Base-by-base conservation (phyloP, 2,888 invertebrate species). In the Masnerella sp. region DNA sequence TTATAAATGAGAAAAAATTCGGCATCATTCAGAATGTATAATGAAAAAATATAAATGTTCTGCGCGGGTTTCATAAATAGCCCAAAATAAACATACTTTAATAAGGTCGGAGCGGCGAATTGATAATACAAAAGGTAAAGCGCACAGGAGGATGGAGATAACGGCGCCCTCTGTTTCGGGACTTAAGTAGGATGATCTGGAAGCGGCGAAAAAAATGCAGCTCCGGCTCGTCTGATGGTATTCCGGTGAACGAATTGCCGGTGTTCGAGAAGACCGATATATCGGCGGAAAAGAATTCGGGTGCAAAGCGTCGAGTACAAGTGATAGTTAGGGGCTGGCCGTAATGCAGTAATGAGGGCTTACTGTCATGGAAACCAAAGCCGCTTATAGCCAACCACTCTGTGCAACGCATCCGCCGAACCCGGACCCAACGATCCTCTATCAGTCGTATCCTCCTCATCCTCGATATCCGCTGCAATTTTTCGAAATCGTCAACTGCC, bases 311-410 rank as follows among this genome's bases (percentile, higher is more conserved):
- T 83, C 82, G 81, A 82, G 82, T 85, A 84, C 81, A 81, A 82
- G 81, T 80, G 83, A 83, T 84, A 85, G 85, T 86, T 84, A 82
- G 84, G 82, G 85, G 84, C 82, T 83, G 80, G 82, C 84, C 84
- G 85, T 87, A 87, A 87, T 87, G 83, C 87, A 87, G 86, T 87
- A 87, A 87, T 87, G 87, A 87, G 86, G 84, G 85, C 86, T 87
- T 87, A 87, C 87, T 87, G 86, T 87, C 87, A 87, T 87, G 87
- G 87, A 86, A 87, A 87, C 87, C 85, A 87, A 87, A 87, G 86
- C 87, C 84, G 87, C 87, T 87, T 87, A 87, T 81, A 83, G 83
- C 83, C 86, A 83, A 85, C 87, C 86, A 83, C 86, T 87, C 85
- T 79, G 77, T 75, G 78, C 76, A 69, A 75, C 79, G 73, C 78